Evolutionary conservation across 2,888 invertebrate species (phyloP).

Genomic region (Chalcis sispes): DNA sequence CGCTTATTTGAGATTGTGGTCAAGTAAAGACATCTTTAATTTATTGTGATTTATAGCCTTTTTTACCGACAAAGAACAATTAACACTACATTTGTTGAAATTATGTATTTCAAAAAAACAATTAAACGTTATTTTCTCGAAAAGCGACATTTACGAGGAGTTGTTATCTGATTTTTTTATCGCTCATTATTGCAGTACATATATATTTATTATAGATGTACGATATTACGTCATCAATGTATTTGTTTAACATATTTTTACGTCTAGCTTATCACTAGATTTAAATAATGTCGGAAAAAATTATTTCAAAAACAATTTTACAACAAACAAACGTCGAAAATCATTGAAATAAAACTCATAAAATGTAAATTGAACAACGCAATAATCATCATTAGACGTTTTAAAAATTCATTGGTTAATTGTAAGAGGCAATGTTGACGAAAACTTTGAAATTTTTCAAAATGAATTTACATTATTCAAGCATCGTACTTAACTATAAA

Average conservation of each 20-base stretch:
- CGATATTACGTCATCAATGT: not conserved
- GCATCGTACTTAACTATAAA: conserved; percentile 10
- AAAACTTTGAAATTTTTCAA: conserved; percentile 33
- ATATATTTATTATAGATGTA: not conserved
- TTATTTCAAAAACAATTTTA: too few relatives aligned
- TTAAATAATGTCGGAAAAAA: too few relatives aligned
- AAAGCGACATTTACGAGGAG: not conserved
- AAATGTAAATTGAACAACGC: conserved; percentile 28
- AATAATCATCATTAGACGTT: not conserved
- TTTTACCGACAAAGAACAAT: conserved; percentile 23
- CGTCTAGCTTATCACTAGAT: not conserved
- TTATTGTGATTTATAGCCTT: conserved; percentile 37
- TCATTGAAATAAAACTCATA: not conserved
- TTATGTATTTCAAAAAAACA: conserved; percentile 12
- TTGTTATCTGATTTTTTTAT: not conserved
- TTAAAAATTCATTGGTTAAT: conserved; percentile 15
- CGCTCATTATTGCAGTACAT: not conserved
- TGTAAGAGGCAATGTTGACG: conserved; percentile 20
- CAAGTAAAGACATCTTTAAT: conserved; percentile 18
- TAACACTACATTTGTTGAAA: conserved; percentile 32
- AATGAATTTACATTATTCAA: conserved; percentile 25
- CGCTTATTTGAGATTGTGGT: conserved; percentile 16
- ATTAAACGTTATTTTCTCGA: conserved; percentile 19
- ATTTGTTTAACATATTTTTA: not conserved
- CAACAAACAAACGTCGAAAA: not conserved